Evolutionary conservation across 2,113 vertebrate species (phyloP).

Genomic region (Macrotus californicus): DNA sequence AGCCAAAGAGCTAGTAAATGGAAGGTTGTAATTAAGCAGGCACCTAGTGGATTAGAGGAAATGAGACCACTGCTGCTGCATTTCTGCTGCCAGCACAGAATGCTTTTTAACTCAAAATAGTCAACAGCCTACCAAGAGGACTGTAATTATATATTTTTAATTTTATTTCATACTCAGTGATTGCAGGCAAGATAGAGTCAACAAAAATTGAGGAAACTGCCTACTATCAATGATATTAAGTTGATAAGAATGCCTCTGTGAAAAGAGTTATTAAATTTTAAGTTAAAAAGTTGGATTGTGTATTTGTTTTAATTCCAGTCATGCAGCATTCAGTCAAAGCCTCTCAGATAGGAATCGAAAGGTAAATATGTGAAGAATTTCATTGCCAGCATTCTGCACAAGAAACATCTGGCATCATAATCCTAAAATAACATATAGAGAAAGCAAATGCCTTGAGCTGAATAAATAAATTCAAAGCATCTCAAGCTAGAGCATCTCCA

Average conservation of each 20-base stretch:
- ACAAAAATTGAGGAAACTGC: slow-evolving; percentile 48
- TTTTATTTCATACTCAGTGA: slow-evolving; percentile 57
- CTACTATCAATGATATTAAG: slow-evolving; percentile 26
- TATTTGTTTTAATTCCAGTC: slow-evolving; percentile 55
- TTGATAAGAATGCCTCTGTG: not conserved
- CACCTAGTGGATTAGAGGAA: slow-evolving; percentile 69
- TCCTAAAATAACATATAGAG: slow-evolving; percentile 65
- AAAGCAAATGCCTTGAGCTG: slow-evolving; percentile 50
- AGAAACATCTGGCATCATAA: slow-evolving; percentile 72
- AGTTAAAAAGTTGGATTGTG: slow-evolving; percentile 3
- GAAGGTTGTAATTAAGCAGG: slow-evolving; percentile 68
- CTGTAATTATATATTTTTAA: slow-evolving; percentile 68
- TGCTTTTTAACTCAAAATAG: slow-evolving; percentile 60
- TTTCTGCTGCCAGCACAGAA: slow-evolving; percentile 54
- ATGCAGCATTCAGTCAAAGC: slow-evolving; percentile 41
- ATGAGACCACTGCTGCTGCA: slow-evolving; percentile 44
- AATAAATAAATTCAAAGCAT: slow-evolving; percentile 59
- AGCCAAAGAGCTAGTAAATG: slow-evolving; percentile 65
- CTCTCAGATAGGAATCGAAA: slow-evolving; percentile 62
- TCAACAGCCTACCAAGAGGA: slow-evolving; percentile 53
- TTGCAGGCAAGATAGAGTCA: slow-evolving; percentile 50
- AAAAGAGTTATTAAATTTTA: slow-evolving; percentile 14
- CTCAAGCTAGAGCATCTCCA: slow-evolving; percentile 37
- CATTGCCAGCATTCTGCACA: slow-evolving; percentile 42
- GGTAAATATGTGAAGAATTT: slow-evolving; percentile 68